Conservation (phyloP, 2,797 vertebrate genomes). For the Sciurus vulgaris region DNA sequence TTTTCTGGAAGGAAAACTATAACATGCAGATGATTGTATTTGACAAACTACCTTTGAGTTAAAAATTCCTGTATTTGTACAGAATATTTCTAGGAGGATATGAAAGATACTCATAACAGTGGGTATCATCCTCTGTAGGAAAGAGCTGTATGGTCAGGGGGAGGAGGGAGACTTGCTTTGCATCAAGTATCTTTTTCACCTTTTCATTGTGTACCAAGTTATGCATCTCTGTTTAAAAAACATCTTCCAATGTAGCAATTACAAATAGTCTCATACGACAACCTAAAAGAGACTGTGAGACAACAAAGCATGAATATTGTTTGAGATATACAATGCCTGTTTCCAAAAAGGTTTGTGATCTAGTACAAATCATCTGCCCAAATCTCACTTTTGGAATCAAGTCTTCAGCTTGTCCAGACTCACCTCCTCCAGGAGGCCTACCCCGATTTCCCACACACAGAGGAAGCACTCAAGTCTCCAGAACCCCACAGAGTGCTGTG, state of each 20-base stretch:
- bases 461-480: neutral
- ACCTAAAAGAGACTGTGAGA: neutral
- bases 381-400: neutral
- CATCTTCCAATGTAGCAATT: neutral
- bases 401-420: too few relatives aligned
- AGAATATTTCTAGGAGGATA: neutral
- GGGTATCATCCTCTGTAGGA: neutral
- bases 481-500: neutral
- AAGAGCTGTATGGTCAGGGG: neutral
- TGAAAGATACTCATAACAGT: neutral
- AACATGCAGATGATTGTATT: neutral
- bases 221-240: neutral
- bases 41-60: neutral
- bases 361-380: neutral
- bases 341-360: neutral
- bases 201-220: neutral
- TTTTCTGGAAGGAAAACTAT: conserved; percentile 19
- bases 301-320: neutral
- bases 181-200: neutral
- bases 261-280: neutral
- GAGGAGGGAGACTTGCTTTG: neutral
- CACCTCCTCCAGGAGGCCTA: neutral
- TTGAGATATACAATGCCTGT: neutral
- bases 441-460: neutral
- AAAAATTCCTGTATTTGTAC: neutral